Evolutionary conservation across 2,888 invertebrate species (phyloP), one percentile per base, ranked within the genome.

Genomic region (Byasa hedistus): DNA sequence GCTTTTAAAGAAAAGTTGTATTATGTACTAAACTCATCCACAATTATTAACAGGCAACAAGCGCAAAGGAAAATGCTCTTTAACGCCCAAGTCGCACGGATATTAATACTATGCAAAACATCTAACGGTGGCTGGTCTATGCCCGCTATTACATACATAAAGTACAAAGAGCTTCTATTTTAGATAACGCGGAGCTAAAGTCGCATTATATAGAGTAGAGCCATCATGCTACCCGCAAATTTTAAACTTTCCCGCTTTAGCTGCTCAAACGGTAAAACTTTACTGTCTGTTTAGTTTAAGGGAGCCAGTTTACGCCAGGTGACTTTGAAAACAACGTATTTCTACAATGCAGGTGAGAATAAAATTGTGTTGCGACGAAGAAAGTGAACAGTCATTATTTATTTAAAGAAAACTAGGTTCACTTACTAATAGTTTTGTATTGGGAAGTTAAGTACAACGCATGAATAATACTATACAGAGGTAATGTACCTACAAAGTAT

Each of bases 211-310:
- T 71, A 68, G 68, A 68, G 68, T 65, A 63, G 68, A 65, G 61
- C 66, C 72, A 70, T 71, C 70, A 67, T 68, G 66, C 67, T 66
- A 63, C 60, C 72, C 73, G 70, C 72, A 76, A 79, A 81, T 79
- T 77, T 77, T 68, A 74, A 82, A 84, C 77, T 83, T 83, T 77
- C 77, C 73, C 76, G 71, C 75, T 76, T 76, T 73, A 72, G 72
- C 69, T 71, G 72, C 71, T 73, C 72, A 68, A 77, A 72, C 76
- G 76, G 77, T 74, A 71, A 81, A 85, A 79, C 79, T 84, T 85
- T 76, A 77, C 78, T 79, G 80, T 82, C 84, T 85, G 85, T 84
- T 85, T 84, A 83, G 84, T 85, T 85, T 82, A 83, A 83, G 77
- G 78, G 79, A 79, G 79, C 79, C 79, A 82, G 83, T 85, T 85